Conservation (phyloP, 2,888 invertebrate species). For the Mythimna loreyi region DNA sequence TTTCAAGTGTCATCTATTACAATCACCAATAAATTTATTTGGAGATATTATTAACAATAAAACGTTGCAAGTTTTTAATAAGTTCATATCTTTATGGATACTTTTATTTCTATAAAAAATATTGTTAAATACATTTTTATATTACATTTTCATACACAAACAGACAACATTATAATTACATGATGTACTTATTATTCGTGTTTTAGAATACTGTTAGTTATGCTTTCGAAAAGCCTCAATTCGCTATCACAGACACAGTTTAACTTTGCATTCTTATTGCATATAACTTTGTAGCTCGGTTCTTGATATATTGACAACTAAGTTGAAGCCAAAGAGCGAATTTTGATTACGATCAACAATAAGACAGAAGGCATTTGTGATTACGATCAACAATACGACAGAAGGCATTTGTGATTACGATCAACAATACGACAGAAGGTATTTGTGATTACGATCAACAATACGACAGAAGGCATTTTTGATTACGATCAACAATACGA, state of each 20-base stretch:
- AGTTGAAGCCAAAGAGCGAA: constrained; percentile 44
- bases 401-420: no score
- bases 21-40: constrained; percentile 44
- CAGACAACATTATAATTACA: constrained; percentile 67
- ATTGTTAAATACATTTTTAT: constrained; percentile 69
- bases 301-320: constrained; percentile 40
- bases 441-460: no score
- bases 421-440: no score
- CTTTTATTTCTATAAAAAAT: constrained; percentile 68
- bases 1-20: constrained; percentile 52
- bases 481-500: no score
- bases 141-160: constrained; percentile 73
- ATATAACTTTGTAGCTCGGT: constrained; percentile 46
- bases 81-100: constrained; percentile 49
- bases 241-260: constrained; percentile 86
- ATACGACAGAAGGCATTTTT: no score
- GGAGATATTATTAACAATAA: constrained; percentile 51
- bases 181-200: constrained; percentile 72
- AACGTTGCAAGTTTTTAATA: constrained; percentile 57
- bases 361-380: constrained; percentile 19
- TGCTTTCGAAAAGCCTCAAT: constrained; percentile 84
- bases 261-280: constrained; percentile 63
- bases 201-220: constrained; percentile 83
- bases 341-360: constrained; percentile 38
- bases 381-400: no score